Base-by-base conservation (phyloP, 1,140 invertebrate species). In the Drosophila bipectinata region DNA sequence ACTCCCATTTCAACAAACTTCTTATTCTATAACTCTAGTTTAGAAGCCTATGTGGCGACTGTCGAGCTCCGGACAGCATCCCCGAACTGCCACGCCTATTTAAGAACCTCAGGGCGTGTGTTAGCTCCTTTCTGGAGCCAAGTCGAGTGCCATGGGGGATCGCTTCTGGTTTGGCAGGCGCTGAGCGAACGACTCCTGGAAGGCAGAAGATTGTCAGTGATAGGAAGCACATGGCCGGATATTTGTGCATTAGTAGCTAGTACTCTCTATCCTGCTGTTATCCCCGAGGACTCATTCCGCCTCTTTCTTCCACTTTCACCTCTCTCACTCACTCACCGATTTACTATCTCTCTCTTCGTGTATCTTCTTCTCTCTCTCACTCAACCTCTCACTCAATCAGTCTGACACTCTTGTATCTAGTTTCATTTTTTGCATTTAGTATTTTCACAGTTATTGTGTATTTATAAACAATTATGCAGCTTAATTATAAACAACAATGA, bases 341-440 rank as follows among this genome's bases (percentile, higher is more conserved):
- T 10, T 21, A 32, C 60, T 63, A 39, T 67, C 30, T 56, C 63
- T 57, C 30, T 69, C 47, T 45, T 52, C 51, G 18, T 56, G 53
- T 60, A 30, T 49, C 49, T 56, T 45, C 28, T 37, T 37, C 34
- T 12, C 34, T 37, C 39, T 69, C 47, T 48, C 55, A 51, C 28
- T 59, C 57, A 56, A 28, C 37, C 45, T 52, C 76, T 75, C 77
- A 67, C 64, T 62, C 53, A 78, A 72, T 77, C 85, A 90, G 84
- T 89, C 85, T 89, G 79, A 90, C 77, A 78, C 74, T 83, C 78
- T 89, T 90, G 81, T 85, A 90, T 90, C 85, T 90, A 85, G 85
- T 90, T 90, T 90, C 85, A 90, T 90, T 84, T 85, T 71, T 84
- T 89, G 85, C 80, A 89, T 90, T 89, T 90, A 90, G 85, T 90